Conservation (phyloP, 1,140 invertebrate species). For the Leptoteleia sp. region DNA sequence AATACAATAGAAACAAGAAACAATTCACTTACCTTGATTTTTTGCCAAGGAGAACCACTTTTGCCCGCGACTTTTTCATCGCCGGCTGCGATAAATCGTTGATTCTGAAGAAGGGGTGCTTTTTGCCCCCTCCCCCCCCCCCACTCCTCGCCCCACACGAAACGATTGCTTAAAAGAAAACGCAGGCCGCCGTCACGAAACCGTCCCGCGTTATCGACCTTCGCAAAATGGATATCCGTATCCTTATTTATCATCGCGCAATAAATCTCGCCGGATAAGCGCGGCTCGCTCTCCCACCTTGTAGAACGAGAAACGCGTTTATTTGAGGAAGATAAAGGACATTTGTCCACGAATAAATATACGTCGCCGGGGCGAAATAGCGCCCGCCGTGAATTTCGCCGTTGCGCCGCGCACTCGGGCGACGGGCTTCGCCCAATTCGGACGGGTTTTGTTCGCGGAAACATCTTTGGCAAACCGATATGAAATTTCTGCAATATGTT, state of each 20-base stretch:
- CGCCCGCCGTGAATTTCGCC: slow-evolving; percentile 17
- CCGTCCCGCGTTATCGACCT: slow-evolving; percentile 58
- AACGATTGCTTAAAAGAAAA: too few species aligned
- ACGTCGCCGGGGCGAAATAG: slow-evolving; percentile 26
- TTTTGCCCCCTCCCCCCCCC: too few species aligned
- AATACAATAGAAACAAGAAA: too few species aligned
- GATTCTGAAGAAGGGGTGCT: too few species aligned
- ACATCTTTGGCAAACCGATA: slow-evolving; percentile 23
- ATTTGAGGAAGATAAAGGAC: slow-evolving; percentile 59
- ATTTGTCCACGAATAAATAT: slow-evolving; percentile 47
- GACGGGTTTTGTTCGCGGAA: slow-evolving; percentile 21
- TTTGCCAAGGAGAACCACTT: too few species aligned
- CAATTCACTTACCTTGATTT: too few species aligned
- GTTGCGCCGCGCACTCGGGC: neutral
- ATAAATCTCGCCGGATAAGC: slow-evolving; percentile 56
- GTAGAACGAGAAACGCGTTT: slow-evolving; percentile 38
- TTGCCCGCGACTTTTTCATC: too few species aligned
- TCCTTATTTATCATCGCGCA: slow-evolving; percentile 60
- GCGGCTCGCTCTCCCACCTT: slow-evolving; percentile 32
- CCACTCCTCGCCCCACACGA: too few species aligned
- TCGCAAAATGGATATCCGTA: slow-evolving; percentile 61
- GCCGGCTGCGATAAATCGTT: too few species aligned
- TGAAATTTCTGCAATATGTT: slow-evolving; percentile 14
- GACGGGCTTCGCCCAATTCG: too few species aligned
- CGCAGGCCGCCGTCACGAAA: slow-evolving; percentile 8